Conservation (phyloP, 2,888 invertebrate genomes). For the Sesia bembeciformis region DNA sequence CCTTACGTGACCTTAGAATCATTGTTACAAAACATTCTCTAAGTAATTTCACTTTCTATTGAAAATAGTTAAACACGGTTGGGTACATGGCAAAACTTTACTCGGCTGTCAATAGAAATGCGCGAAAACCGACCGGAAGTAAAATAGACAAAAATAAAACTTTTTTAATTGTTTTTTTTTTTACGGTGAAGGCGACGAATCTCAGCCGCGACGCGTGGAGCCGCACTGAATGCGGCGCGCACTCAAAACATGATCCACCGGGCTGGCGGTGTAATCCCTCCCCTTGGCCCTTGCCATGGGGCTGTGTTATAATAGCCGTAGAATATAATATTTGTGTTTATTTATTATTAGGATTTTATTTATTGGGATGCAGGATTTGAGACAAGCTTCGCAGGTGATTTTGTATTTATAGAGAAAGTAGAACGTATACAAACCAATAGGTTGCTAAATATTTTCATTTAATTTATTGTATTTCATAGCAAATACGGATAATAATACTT, state of each 20-base stretch:
- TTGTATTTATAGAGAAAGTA: too few species aligned
- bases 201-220: constrained; percentile 51
- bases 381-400: too few species aligned
- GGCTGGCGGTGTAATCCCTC: constrained; percentile 15
- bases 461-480: too few species aligned
- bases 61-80: constrained; percentile 1
- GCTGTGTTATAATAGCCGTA: neutral
- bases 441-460: too few species aligned
- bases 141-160: constrained; percentile 12
- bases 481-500: too few species aligned
- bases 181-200: constrained; percentile 24
- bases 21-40: constrained; percentile 40
- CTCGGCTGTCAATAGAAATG: constrained; percentile 9
- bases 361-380: too few species aligned
- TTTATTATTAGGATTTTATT: too few species aligned
- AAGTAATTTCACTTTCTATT: constrained; percentile 7
- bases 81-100: neutral
- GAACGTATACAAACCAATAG: too few species aligned
- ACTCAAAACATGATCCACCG: constrained; percentile 21
- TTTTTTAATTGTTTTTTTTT: constrained; percentile 18
- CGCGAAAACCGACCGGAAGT: constrained; percentile 16
- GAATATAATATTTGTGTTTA: too few species aligned
- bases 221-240: constrained; percentile 37
- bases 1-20: constrained; percentile 53
- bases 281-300: constrained; percentile 13